Conservation (phyloP, 2,113 vertebrate genomes). For the Todiramphus saurophagus region DNA sequence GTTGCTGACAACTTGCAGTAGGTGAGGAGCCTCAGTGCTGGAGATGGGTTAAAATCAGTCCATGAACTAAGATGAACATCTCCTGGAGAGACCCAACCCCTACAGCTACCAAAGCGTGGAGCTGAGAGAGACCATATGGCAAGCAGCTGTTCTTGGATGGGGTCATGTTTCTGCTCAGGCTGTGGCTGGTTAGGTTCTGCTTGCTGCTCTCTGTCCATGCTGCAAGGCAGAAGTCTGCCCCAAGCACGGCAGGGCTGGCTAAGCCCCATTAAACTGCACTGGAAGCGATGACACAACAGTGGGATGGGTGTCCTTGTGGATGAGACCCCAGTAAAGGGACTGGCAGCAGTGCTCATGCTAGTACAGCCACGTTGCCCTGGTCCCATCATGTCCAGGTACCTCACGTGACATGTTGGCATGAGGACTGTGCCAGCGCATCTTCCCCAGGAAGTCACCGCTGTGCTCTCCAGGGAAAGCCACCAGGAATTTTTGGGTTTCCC, state of each 20-base stretch:
- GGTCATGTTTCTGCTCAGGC: background rate
- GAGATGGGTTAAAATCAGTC: background rate
- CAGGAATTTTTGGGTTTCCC: background rate
- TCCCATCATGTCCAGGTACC: background rate
- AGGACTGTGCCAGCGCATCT: background rate
- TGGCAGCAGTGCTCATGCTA: background rate
- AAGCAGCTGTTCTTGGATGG: background rate
- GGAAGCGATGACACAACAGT: background rate
- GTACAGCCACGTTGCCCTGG: background rate
- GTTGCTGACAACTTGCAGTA: background rate
- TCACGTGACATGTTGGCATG: fast-evolving
- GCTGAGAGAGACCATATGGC: background rate
- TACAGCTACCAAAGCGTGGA: background rate
- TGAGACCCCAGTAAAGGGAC: background rate
- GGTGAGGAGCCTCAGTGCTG: background rate
- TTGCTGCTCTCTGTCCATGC: background rate
- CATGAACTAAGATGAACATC: background rate
- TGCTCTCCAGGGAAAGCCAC: background rate
- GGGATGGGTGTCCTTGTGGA: background rate
- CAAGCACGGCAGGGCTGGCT: fast-evolving
- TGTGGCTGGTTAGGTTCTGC: background rate
- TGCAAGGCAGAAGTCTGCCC: background rate
- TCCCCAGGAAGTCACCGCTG: background rate
- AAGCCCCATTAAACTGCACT: background rate
- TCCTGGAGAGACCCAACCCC: background rate